Evolutionary conservation across 2,797 vertebrate genomes (phyloP).

Genomic region (Pipistrellus nathusii): DNA sequence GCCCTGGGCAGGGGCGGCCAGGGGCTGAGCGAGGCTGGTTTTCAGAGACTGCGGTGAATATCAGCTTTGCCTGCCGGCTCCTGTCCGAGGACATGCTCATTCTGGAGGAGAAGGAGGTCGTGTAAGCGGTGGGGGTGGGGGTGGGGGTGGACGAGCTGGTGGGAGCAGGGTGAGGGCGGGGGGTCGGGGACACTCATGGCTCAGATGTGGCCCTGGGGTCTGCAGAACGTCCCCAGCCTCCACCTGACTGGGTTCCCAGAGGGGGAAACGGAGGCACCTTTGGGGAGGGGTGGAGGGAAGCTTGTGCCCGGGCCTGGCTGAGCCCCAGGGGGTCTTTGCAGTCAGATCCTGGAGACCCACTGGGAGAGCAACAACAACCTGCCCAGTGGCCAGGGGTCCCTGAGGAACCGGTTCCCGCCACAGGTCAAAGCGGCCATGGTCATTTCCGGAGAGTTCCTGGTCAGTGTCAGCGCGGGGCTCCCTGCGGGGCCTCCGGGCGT

Average conservation of each 20-base stretch:
- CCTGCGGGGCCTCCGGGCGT: fast-evolving
- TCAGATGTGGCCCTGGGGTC: neutral
- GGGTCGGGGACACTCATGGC: neutral
- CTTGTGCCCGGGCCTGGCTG: neutral
- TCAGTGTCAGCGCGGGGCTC: conserved; percentile 66
- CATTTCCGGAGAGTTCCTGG: conserved; percentile 87
- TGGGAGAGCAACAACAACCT: conserved; percentile 75
- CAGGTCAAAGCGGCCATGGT: conserved; percentile 83
- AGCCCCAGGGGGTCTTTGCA: conserved; percentile 32
- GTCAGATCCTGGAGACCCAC: conserved; percentile 81
- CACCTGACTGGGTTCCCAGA: too few species aligned
- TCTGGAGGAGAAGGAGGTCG: conserved; percentile 93
- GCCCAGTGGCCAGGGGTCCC: fast-evolving
- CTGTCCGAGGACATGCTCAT: conserved; percentile 92
- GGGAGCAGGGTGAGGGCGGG: neutral
- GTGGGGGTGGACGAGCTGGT: neutral
- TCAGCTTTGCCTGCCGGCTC: conserved; percentile 94
- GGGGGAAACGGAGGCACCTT: neutral
- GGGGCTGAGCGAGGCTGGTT: neutral
- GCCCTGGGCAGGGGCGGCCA: fast-evolving
- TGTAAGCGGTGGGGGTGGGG: conserved; percentile 81
- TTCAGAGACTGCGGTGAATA: conserved; percentile 95
- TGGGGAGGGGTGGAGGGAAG: neutral
- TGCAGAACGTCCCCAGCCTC: neutral
- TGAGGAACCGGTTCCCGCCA: fast-evolving